Percentiles rank a stretch among this genome's conserved stretches.
Conservation (phyloP, 92 coral and sea anemone genomes). For the Scolanthus callimorphus region DNA sequence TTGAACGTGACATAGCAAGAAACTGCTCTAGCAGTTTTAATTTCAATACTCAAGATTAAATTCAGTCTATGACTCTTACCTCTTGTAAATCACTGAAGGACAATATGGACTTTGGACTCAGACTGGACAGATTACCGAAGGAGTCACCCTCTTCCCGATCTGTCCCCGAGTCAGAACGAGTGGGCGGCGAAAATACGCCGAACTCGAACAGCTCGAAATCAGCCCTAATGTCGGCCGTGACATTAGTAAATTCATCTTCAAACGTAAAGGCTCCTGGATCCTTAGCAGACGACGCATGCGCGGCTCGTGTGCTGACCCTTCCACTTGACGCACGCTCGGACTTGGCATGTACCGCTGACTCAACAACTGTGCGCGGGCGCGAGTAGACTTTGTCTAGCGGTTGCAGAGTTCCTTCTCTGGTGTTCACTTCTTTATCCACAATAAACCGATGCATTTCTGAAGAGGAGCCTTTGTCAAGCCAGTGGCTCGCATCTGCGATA, state of each 20-base stretch:
- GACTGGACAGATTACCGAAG: neutral
- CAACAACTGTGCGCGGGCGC: neutral
- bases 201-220: neutral
- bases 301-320: neutral
- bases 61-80: no score
- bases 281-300: no score
- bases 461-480: neutral
- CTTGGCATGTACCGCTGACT: neutral
- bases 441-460: no score
- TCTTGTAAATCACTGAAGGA: neutral
- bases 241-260: conserved; percentile 12
- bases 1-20: no score
- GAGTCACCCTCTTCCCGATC: neutral
- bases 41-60: no score
- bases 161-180: neutral
- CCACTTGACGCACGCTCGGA: neutral
- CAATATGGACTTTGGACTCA: neutral
- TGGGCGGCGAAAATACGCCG: neutral
- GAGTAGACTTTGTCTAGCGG: neutral
- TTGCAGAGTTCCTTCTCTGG: no score
- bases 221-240: conserved; percentile 14
- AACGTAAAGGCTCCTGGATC: no score
- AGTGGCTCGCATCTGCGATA: neutral
- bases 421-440: no score
- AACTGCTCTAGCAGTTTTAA: no score